Conservation (phyloP, 1,140 invertebrate species). For the Drosophila nebulosa region DNA sequence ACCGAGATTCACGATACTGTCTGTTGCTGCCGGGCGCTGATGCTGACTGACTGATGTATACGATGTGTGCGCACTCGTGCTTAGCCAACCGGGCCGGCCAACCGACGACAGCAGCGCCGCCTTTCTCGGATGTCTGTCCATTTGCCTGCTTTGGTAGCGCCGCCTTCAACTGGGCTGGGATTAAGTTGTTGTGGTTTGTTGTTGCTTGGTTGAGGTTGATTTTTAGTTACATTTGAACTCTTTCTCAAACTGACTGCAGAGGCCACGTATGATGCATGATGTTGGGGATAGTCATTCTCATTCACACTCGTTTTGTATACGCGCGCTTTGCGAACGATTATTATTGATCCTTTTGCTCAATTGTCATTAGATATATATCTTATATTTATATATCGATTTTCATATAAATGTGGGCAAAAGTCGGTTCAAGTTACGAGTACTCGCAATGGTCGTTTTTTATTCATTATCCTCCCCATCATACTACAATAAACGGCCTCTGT, state of each 20-base stretch:
- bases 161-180: constrained; percentile 46
- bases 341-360: constrained; percentile 55
- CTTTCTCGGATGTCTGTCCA: constrained; percentile 23
- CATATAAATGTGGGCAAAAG: constrained; percentile 43
- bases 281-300: constrained; percentile 65
- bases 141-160: constrained; percentile 46
- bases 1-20: constrained; percentile 2
- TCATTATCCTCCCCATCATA: constrained; percentile 81
- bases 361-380: constrained; percentile 5
- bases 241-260: constrained; percentile 75
- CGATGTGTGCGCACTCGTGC: not conserved
- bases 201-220: not conserved
- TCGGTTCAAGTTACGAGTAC: constrained; percentile 69
- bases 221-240: constrained; percentile 28
- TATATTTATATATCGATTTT: constrained; percentile 14
- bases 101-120: constrained; percentile 13
- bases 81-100: constrained; percentile 52
- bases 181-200: constrained; percentile 7
- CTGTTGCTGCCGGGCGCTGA: constrained; percentile 48
- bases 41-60: constrained; percentile 21
- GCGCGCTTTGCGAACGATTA: constrained; percentile 41
- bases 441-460: constrained; percentile 56
- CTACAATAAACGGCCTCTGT: constrained; percentile 81
- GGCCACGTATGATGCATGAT: constrained; percentile 80
- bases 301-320: constrained; percentile 41